Evolutionary conservation across 2,888 invertebrate species (phyloP), one percentile per base, ranked within the genome.

Genomic region (Rhamnusium bicolor): DNA sequence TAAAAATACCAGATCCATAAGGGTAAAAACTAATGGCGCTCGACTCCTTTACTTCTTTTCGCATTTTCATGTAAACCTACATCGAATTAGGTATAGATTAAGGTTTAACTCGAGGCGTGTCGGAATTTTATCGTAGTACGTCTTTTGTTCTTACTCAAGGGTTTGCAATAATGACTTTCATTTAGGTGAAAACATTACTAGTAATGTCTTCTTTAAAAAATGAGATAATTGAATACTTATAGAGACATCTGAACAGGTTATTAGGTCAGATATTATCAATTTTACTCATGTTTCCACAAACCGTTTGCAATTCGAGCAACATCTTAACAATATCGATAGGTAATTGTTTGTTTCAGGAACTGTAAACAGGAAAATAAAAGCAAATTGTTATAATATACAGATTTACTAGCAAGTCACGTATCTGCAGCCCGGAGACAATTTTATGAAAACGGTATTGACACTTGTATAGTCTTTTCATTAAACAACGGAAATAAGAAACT

Each of bases 11-110:
- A 27, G 47, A 51, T 51, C 24, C 46, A 47, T 46, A 46, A 24
- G 61, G 21, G 46, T 19, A 63, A 63, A 49, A 63, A 63, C 63
- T 63, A 63, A 63, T 63, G 63, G 63, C 32, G 24, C 49, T 49
- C 24, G 24, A 49, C 63, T 27, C 49, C 24, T 51, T 27, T 49
- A 12, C 27, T 49, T 49, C 12, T 51, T 49, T 24, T 14, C 51
- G 29, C n/a, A 18, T 61, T 51, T 49, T 49, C 51, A 16, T 27
- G 51, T 21, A 19, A 19, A 49, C 12, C 46, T 24, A 49, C 46
- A 46, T 51, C 24, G 63, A 49, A 63, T 27, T 49, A 27, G 16
- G 49, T 49, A 49, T 63, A 49, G 18, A 46, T 54, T 54, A 54
- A 14, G 54, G 54, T 27, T 24, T 10, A 54, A n/a, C 19, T 14